Base-by-base conservation (phyloP, 2,797 vertebrate species). In the Sebastes dallii region DNA sequence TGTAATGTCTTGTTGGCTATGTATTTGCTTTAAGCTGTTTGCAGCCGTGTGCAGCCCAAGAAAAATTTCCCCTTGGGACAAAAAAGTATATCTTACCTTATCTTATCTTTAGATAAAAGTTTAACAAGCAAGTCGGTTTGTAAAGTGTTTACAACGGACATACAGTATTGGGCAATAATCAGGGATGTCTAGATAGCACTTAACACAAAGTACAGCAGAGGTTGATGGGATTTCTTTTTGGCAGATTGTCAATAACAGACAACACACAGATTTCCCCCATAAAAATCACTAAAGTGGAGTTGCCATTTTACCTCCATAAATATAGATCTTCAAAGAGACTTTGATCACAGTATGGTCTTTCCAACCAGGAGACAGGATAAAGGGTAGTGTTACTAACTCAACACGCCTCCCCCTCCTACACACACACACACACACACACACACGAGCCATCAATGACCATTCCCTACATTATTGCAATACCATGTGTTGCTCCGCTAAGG, bases 281-380 rank as follows among this genome's bases (percentile, higher is more conserved):
- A 14, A 29, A n/a, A 65, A 67, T 52, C 32, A 32, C 24, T 30
- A 27, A 20, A 69, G 67, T 74, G 24, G 27, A 74, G 70, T 29
- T 72, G 34, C 30, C 14, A 66, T 80, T 84, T 79, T 67, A 77
- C 25, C 66, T 78, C 70, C 54, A 75, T 77, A 66, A 87, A 80
- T 54, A 50, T 59, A 81, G 71, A 72, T 85, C 86, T 91, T 92
- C 89, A 93, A 93, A 94, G 86, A 79, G 29, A 77, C 84, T 91
- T 91, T 94, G 89, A 91, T 89, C 88, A 73, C 84, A 80, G 82
- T 75, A 72, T 77, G 83, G 77, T 85, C 75, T 78, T 83, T 84
- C 67, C 74, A 85, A 65, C 66, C 5, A n/a, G 36, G 79, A 72
- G 77, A 80, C 60, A 75, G 77, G 78, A 80, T 87, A 86, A 88